These are phyloP conservation scores for Sebastes diaconus DNA, from an alignment of 2,797 vertebrate species.

Conservation along the genomic window DNA sequence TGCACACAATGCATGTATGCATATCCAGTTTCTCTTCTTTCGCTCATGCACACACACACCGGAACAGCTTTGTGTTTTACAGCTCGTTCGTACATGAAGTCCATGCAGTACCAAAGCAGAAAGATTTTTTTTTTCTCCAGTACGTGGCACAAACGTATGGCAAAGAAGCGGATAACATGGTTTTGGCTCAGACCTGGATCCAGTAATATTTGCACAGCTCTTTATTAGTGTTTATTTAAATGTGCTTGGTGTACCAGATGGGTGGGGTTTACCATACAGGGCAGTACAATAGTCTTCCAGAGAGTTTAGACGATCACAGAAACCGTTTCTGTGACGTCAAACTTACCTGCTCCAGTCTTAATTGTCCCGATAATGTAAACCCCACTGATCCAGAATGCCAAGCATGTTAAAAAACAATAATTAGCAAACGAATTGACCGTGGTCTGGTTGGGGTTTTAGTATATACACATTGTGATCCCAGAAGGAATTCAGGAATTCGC, in stretches of 20 bases:
- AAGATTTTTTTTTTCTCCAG: constrained; percentile 38
- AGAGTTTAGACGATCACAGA: constrained; percentile 35
- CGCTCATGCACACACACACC: constrained; percentile 33
- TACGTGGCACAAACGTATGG: constrained; percentile 69
- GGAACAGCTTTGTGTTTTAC: constrained; percentile 53
- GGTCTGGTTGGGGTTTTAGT: constrained; percentile 56
- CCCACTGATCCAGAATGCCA: constrained; percentile 25
- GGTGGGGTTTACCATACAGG: constrained; percentile 32
- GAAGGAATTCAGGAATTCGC: not conserved
- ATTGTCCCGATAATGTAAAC: constrained; percentile 28
- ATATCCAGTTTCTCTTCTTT: constrained; percentile 18
- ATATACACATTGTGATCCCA: constrained; percentile 46
- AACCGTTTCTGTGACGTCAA: constrained; percentile 4
- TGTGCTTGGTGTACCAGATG: constrained; percentile 24
- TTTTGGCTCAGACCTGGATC: constrained; percentile 66
- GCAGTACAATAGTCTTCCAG: constrained; percentile 14
- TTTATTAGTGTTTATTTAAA: constrained; percentile 21
- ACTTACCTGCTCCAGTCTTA: constrained; percentile 43
- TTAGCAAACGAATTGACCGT: constrained; percentile 40
- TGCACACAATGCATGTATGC: constrained; percentile 37
- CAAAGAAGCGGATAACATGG: constrained; percentile 61
- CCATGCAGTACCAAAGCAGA: constrained; percentile 80
- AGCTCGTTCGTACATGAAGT: constrained; percentile 60
- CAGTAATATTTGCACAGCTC: constrained; percentile 47
- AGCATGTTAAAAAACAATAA: constrained; percentile 39